Base-by-base conservation (phyloP, 2,113 vertebrate species). In the Tachysurus vachellii region DNA sequence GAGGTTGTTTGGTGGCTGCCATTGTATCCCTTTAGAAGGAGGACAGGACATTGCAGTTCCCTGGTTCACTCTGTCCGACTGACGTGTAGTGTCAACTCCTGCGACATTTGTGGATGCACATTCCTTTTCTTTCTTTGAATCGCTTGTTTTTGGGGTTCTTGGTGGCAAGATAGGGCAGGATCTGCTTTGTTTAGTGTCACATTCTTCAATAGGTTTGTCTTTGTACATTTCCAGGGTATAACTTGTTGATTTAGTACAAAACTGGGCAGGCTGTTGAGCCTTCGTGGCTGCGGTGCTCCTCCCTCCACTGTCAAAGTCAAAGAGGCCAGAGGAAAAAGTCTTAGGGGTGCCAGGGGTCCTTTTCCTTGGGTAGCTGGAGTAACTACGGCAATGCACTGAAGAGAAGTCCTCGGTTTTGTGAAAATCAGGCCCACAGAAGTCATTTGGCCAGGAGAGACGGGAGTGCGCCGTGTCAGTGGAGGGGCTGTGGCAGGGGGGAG, bases 341-440 rank as follows among this genome's bases (percentile, higher is more conserved):
- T 97, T 97, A 82, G 96, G 94, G 44, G 95, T 96, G 91, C 94
- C 95, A 5, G 95, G 96, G 16, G 96, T 95, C 91, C 98, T 97
- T 90, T 99, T 98, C 47, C 98, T 95, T 64, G 98, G 98, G 87
- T 99, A 99, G 85, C 98, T 99, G 90, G 98, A 99, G 93, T 96
- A 96, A 91, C 98, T 99, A 81, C 96, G 95, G 92, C 96, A 96
- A 19, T 96, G 94, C 80, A 96, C 92, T 0, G 96, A 94, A 2
- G 95, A 92, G 73, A 97, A 97, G 76, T 98, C 96, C 0, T 93
- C 96, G 85, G 90, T 92, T 85, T 95, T 94, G 85, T 91, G 93
- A 23, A 94, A 95, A 76, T 98, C 96, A 16, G 92, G 94, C 88
- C 95, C 96, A 13, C 94, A 97, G 89, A 96, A 96, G 91, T 96